Conservation (phyloP, 1,140 invertebrate species). For the Cydia strobilella region DNA sequence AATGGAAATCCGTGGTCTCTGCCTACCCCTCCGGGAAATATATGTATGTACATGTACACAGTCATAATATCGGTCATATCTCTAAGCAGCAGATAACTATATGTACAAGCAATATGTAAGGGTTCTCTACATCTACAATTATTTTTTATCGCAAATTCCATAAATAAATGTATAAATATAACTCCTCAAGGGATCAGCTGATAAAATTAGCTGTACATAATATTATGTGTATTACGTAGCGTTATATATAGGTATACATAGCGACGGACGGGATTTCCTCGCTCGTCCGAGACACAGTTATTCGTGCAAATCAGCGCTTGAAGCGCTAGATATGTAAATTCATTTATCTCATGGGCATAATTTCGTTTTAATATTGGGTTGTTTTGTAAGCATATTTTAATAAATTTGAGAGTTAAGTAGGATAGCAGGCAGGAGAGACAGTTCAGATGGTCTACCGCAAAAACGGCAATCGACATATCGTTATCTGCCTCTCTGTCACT, state of each 20-base stretch:
- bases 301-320: slow-evolving; percentile 41
- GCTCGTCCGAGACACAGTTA: slow-evolving; percentile 59
- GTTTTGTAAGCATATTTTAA: background rate
- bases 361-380: slow-evolving; percentile 13
- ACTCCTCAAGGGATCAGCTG: slow-evolving; percentile 62
- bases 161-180: slow-evolving; percentile 34
- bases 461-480: no score
- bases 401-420: no score
- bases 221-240: slow-evolving; percentile 53
- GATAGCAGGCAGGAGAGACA: no score
- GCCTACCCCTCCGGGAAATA: no score
- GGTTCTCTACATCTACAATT: no score
- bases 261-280: slow-evolving; percentile 56
- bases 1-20: no score
- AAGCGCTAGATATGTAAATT: slow-evolving; percentile 40
- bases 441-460: no score
- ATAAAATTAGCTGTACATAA: slow-evolving; percentile 62
- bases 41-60: background rate
- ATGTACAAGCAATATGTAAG: no score
- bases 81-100: background rate
- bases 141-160: background rate
- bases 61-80: no score
- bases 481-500: no score
- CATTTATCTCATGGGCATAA: background rate
- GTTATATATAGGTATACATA: slow-evolving; percentile 47